Conservation (phyloP, 2,113 vertebrate genomes). For the Hippopotamus amphibius region DNA sequence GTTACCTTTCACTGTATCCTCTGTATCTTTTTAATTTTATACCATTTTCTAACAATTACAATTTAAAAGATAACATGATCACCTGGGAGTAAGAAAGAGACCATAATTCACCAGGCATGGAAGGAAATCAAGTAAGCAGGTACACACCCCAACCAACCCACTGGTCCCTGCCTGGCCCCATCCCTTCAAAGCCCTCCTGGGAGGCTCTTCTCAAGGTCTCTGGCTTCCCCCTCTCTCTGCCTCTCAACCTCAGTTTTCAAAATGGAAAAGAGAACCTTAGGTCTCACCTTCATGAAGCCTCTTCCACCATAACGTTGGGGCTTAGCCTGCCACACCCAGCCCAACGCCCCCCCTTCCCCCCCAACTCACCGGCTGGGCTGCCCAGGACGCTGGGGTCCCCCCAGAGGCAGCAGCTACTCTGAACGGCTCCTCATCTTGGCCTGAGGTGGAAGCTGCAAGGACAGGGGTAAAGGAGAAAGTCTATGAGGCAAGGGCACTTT, state of each 20-base stretch:
- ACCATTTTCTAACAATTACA: neutral
- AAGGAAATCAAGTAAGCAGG: neutral
- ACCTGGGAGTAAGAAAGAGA: neutral
- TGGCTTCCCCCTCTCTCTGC: neutral
- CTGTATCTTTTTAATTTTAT: constrained; percentile 34
- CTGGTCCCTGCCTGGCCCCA: neutral
- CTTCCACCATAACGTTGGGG: neutral
- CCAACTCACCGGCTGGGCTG: constrained; percentile 45
- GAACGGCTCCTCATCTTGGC: constrained; percentile 34
- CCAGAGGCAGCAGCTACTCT: constrained; percentile 36
- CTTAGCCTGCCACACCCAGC: neutral
- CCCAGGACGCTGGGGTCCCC: neutral
- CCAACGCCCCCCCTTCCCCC: neutral
- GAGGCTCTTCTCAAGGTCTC: neutral
- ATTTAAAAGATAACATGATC: neutral
- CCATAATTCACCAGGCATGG: neutral
- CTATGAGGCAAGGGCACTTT: neutral
- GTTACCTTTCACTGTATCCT: neutral
- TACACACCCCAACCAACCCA: accelerated
- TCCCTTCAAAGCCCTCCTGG: neutral
- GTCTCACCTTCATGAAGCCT: neutral
- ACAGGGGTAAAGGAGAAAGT: neutral
- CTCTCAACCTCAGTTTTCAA: neutral
- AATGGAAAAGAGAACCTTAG: neutral
- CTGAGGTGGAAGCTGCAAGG: neutral